Evolutionary conservation across 2,888 invertebrate species (phyloP).

Genomic region (Hypercompe scribonia): DNA sequence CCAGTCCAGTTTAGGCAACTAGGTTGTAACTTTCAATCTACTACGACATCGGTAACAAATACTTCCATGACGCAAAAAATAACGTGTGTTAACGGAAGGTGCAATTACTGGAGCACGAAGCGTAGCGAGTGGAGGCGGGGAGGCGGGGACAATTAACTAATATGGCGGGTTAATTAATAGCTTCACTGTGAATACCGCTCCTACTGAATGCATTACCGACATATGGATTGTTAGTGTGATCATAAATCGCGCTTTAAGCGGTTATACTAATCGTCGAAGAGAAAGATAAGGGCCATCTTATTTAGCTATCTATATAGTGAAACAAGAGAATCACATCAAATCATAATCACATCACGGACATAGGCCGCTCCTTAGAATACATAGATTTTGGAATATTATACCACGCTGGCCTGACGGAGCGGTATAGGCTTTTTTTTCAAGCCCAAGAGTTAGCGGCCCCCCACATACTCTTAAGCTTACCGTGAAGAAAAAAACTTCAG

Average conservation of each 20-base stretch:
- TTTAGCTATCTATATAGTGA: background rate
- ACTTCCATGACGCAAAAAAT: conserved; percentile 28
- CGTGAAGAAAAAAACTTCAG: too few species aligned
- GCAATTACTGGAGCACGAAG: conserved; percentile 54
- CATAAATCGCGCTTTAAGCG: conserved; percentile 12
- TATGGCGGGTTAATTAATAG: conserved; percentile 76
- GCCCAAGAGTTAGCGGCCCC: too few species aligned
- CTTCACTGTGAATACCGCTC: conserved; percentile 51
- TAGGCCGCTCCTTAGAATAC: too few species aligned
- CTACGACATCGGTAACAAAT: background rate
- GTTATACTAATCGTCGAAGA: background rate
- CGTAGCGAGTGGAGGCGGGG: conserved; percentile 53
- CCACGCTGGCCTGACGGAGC: too few species aligned
- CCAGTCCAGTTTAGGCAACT: too few species aligned
- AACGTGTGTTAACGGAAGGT: conserved; percentile 44
- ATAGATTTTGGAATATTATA: too few species aligned
- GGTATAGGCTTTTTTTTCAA: too few species aligned
- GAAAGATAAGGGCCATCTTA: background rate
- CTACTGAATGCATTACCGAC: conserved; percentile 28
- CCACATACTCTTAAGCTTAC: too few species aligned
- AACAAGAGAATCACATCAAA: background rate
- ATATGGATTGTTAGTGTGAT: conserved; percentile 24
- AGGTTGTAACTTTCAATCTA: too few species aligned
- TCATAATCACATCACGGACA: too few species aligned
- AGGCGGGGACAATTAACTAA: conserved; percentile 70